Evolutionary conservation across 2,888 invertebrate species (phyloP).

Genomic region (Cataglyphis albicans): DNA sequence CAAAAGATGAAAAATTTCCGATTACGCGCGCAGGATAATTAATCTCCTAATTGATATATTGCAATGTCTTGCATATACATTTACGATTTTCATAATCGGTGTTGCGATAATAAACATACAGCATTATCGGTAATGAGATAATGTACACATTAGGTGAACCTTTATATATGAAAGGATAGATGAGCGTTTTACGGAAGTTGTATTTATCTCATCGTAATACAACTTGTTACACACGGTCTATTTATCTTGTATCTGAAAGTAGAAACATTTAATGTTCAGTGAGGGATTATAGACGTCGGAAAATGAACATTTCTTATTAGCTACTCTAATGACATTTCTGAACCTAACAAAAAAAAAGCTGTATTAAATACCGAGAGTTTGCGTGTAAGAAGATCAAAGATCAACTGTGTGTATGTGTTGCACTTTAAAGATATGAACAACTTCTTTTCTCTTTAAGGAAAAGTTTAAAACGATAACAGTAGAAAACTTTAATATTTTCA

Average conservation of each 20-base stretch:
- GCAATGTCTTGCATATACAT: not conserved
- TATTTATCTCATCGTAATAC: slow-evolving; percentile 40
- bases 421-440: not conserved
- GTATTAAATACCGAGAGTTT: slow-evolving; percentile 4
- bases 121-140: slow-evolving; percentile 42
- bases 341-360: not conserved
- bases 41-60: slow-evolving; percentile 12
- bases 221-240: slow-evolving; percentile 38
- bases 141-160: slow-evolving; percentile 30
- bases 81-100: slow-evolving; percentile 26
- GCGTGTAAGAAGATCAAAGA: not conserved
- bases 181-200: not conserved
- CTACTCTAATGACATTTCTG: not conserved
- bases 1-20: slow-evolving; percentile 9
- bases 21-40: not conserved
- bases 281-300: slow-evolving; percentile 24
- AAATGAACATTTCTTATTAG: slow-evolving; percentile 34
- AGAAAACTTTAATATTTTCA: not conserved
- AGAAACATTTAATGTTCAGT: slow-evolving; percentile 27
- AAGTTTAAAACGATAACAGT: not conserved
- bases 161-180: slow-evolving; percentile 25
- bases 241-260: slow-evolving; percentile 39
- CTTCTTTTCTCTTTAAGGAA: not conserved
- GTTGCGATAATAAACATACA: slow-evolving; percentile 6
- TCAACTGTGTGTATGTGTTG: not conserved